These are phyloP conservation scores for Lepidochrysops patricia DNA, from an alignment of 2,888 invertebrate species.

Conservation along the genomic window DNA sequence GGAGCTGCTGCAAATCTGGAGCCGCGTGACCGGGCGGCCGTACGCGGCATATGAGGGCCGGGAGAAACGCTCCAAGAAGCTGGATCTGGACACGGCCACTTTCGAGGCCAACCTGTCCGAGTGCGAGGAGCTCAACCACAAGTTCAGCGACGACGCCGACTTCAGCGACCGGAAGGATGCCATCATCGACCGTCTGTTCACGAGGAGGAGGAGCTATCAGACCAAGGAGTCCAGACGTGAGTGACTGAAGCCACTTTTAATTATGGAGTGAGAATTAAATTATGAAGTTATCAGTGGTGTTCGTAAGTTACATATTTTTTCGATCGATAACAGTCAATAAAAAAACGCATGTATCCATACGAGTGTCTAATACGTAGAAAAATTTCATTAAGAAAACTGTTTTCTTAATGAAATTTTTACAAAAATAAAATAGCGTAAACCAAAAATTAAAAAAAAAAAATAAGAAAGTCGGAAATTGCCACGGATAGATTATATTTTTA, in stretches of 20 bases:
- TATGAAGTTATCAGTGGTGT: background rate
- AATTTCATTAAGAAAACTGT: no score
- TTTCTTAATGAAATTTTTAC: no score
- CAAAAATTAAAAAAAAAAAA: no score
- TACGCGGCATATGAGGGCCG: conserved; percentile 71
- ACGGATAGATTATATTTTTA: no score
- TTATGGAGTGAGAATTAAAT: background rate
- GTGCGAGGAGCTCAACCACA: conserved; percentile 50
- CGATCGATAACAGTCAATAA: no score
- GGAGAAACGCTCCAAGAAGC: conserved; percentile 38
- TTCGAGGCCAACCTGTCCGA: conserved; percentile 48
- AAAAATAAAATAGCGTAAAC: no score
- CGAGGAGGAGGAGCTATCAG: background rate
- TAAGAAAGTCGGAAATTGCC: no score
- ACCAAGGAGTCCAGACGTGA: background rate
- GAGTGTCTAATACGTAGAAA: no score
- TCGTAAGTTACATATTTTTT: no score
- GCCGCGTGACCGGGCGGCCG: conserved; percentile 59
- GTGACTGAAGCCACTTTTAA: background rate
- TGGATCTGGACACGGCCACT: conserved; percentile 39
- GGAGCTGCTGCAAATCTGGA: conserved; percentile 76
- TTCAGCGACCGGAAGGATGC: conserved; percentile 32
- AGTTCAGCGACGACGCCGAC: conserved; percentile 45
- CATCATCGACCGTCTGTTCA: background rate
- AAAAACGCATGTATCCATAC: no score